Percentiles rank a stretch among this genome's conserved stretches.
Conservation (phyloP, 2,113 vertebrate genomes). For the Pelvicachromis taeniatus region DNA sequence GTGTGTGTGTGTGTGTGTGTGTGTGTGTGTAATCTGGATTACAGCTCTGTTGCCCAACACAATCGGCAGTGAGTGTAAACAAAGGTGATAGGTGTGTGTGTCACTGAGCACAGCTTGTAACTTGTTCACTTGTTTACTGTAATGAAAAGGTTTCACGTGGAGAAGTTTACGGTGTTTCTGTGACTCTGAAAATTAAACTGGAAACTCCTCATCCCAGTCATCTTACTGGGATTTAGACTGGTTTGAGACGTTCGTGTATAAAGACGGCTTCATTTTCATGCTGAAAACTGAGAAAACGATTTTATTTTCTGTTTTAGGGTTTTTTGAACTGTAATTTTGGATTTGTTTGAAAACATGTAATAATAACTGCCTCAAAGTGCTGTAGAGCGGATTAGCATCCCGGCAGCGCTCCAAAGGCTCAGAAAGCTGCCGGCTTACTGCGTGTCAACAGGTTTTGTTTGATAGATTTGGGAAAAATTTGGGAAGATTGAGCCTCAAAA, state of each 20-base stretch:
- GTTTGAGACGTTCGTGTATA: rapidly evolving
- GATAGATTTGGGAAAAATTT: neutral
- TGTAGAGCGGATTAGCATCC: neutral
- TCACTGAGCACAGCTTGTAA: neutral
- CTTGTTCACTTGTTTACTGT: neutral
- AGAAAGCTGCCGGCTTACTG: neutral
- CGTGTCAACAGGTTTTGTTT: neutral
- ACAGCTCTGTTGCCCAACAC: slow-evolving; percentile 50
- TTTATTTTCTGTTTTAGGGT: rapidly evolving
- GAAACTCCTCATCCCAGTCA: neutral
- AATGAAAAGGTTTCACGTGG: neutral
- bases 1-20: slow-evolving; percentile 10
- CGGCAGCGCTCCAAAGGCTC: neutral
- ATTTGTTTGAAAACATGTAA: neutral
- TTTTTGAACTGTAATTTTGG: neutral
- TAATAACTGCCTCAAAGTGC: neutral
- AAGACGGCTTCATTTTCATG: neutral
- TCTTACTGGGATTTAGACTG: neutral
- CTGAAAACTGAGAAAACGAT: neutral
- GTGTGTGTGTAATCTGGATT: slow-evolving; percentile 45
- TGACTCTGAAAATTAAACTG: neutral
- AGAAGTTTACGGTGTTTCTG: neutral
- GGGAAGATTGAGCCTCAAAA: neutral
- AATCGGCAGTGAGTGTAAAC: slow-evolving; percentile 37
- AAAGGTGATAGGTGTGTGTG: slow-evolving; percentile 2